phyloP scores from a whole-genome alignment of 35 echinoderm and acorn worm species.

The Diadema setosum region DNA sequence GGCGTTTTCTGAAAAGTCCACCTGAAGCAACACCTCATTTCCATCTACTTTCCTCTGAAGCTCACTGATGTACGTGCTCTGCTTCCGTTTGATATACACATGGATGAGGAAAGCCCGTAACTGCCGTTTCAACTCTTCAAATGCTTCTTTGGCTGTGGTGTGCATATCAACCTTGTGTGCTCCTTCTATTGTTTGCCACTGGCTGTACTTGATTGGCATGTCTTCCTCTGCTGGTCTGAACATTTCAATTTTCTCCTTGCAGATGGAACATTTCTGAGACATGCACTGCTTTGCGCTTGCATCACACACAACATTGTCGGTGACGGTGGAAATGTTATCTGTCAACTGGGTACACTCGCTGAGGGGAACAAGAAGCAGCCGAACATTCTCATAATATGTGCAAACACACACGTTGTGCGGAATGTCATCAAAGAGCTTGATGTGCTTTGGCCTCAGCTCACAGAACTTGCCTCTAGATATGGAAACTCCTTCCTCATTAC shows the following conservation, averaged over 20 bases:
- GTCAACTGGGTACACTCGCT: neutral
- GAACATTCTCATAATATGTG: conserved; percentile 1
- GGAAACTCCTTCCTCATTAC: neutral
- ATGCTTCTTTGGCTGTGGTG: neutral
- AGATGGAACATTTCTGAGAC: neutral
- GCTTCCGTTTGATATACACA: neutral
- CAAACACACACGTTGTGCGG: conserved; percentile 41
- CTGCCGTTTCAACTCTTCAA: neutral
- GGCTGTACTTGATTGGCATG: neutral
- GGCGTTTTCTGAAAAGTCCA: conserved; percentile 1
- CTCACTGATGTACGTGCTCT: neutral
- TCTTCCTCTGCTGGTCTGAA: neutral
- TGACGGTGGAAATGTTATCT: neutral
- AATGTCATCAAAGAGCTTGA: conserved; percentile 19
- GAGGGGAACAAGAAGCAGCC: neutral
- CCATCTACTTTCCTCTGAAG: neutral
- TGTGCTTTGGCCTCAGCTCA: conserved; percentile 3
- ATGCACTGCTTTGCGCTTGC: neutral
- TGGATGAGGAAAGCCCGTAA: neutral
- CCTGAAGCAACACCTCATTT: neutral
- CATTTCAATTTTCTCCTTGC: neutral
- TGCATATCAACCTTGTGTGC: neutral
- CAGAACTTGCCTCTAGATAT: conserved; percentile 19
- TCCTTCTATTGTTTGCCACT: neutral
- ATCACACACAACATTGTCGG: neutral